phyloP scores from a whole-genome alignment of 2,113 vertebrate species.

The Rhinichthys klamathensis region DNA sequence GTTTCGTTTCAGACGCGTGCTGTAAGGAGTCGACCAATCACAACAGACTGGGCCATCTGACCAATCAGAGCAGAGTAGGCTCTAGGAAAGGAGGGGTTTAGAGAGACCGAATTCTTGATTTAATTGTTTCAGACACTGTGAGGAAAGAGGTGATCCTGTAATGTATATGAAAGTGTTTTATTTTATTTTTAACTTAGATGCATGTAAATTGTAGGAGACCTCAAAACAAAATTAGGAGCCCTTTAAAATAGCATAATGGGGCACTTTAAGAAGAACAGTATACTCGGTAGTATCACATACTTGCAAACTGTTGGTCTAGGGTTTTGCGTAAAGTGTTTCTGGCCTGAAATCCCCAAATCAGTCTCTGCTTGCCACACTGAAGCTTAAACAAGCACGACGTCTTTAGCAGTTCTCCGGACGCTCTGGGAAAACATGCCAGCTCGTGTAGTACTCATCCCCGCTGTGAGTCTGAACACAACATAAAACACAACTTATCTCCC shows the following conservation, averaged over 20 bases:
- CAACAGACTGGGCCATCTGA: background rate
- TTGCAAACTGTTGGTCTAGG: background rate
- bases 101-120: background rate
- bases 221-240: too few relatives aligned
- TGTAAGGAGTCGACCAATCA: background rate
- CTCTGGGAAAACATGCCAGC: conserved; percentile 11
- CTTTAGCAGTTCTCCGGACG: conserved; percentile 6
- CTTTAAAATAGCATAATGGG: too few relatives aligned
- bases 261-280: background rate
- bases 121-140: too few relatives aligned
- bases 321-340: background rate
- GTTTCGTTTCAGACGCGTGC: background rate
- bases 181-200: too few relatives aligned
- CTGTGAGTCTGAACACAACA: conserved; percentile 56
- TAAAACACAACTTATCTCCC: conserved; percentile 83
- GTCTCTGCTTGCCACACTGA: background rate
- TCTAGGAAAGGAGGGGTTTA: background rate
- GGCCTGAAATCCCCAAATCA: background rate
- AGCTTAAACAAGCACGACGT: conserved; percentile 5
- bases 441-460: conserved; percentile 12
- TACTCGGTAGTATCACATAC: background rate
- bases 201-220: too few relatives aligned
- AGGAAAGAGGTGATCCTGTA: too few relatives aligned
- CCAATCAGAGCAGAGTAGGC: background rate
- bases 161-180: too few relatives aligned